Evolutionary conservation across 2,113 vertebrate genomes (phyloP), one percentile per base, ranked within the genome.

Genomic region (Corythoichthys intestinalis): DNA sequence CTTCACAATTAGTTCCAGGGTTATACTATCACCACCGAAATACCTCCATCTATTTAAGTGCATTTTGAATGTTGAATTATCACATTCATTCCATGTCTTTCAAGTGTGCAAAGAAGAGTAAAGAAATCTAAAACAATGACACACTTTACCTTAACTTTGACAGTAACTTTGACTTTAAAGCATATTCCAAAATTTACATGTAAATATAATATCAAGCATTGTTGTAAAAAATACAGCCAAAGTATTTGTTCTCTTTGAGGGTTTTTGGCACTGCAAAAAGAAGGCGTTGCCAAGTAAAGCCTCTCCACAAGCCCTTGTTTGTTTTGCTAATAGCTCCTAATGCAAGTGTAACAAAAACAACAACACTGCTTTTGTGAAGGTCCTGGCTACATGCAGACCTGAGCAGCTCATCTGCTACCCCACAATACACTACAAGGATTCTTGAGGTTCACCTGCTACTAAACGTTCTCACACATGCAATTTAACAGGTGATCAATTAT

Each of bases 301-400:
- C 46, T 38, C 58, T 66, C 60, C 75, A 75, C 70, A 72, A 77
- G 75, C 64, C 61, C 69, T 47, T 76, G 69, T 78, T 85, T 79
- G 81, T 84, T 84, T 86, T 81, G 58, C 74, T 79, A 75, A 88
- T 73, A 59, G 69, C 72, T 28, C 35, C 66, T 66, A 74, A 64
- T 67, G 56, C 4, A 34, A 12, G 65, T 47, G 35, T 62, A 46
- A 46, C 17, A 47, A 66, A 70, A 72, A 75, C 72, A 69, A 62
- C 60, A 62, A 39, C n/a, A 39, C 34, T 52, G 1, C 47, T 66
- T 68, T 69, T 62, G 54, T 75, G 10, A 53, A 28, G 41, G 1
- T 50, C 49, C n/a, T 71, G 60, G 66, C 72, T 8, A 13, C 14
- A 3, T 50, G 17, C 35, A 52, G 60, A 60, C 17, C 28, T 37